A percentile compares a stretch with the other conserved stretches of the same genome.
phyloP scores from a whole-genome alignment of 2,113 vertebrate species.

The Trinectes maculatus region DNA sequence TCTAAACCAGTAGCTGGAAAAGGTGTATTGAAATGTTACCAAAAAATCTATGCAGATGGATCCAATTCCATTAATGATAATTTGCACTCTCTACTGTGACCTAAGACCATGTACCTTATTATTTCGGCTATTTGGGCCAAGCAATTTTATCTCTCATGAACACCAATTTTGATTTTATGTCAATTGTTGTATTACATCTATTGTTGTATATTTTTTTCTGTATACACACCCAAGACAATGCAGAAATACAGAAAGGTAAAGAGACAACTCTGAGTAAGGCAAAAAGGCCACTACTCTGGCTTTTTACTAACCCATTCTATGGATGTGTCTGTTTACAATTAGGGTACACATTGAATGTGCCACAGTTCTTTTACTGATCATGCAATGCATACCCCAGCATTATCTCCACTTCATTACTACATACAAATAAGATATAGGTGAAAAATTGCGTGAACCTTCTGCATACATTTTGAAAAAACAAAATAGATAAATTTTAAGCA shows the following conservation, averaged over 20 bases:
- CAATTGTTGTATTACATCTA: no score
- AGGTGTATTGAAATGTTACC: no score
- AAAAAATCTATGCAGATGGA: no score
- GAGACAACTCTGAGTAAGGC: not conserved
- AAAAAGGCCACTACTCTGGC: constrained; percentile 33
- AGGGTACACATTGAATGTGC: constrained; percentile 8
- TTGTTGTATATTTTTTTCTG: no score
- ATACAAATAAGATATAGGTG: constrained; percentile 37
- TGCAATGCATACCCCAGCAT: constrained; percentile 17
- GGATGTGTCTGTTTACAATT: constrained; percentile 13
- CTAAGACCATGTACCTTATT: not conserved
- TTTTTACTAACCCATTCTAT: constrained; percentile 21
- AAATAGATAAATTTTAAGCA: not conserved
- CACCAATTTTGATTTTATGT: not conserved
- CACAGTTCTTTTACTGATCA: constrained; percentile 18
- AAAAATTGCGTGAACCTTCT: not conserved
- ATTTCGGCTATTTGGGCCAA: not conserved
- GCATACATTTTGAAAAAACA: not conserved
- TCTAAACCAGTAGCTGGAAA: no score
- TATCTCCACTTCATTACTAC: constrained; percentile 38
- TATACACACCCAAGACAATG: not conserved
- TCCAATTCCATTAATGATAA: no score
- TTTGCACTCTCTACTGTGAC: not conserved
- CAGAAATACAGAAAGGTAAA: not conserved
- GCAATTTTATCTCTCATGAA: not conserved